Base-by-base conservation (phyloP, 2,797 vertebrate genomes). In the Eulemur albifrons region DNA sequence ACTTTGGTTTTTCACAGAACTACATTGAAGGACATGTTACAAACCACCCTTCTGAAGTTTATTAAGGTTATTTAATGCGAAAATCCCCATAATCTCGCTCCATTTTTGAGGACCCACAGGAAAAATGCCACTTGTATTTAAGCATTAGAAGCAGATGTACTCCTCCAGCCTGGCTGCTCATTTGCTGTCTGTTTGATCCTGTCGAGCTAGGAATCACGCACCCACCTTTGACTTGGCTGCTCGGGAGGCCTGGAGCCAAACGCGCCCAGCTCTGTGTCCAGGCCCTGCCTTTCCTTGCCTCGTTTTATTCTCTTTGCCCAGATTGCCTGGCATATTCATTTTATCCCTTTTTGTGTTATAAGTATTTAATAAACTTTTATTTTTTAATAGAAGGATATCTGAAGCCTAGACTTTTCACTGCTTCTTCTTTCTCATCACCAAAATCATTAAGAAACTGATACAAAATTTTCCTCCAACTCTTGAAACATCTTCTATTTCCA, bases 141-240 rank as follows among this genome's bases (percentile, higher is more conserved):
- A 43, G 35, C 21, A 38, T 38, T 38, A 69, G 52, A 25, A 50
- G 9, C 8, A 65, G 72, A 48, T 27, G 2, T 3, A 18, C 4
- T 11, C 43, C 11, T n/a, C n/a, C n/a, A 11, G 25, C 7, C 18
- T 17, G 1, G 50, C 1, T 18, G 0, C 18, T 88, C 23, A 2
- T 17, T 18, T 75, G 35, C 0, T 27, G 4, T 38, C 21, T 25
- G 27, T 65, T 70, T 79, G 21, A 0, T 10, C 35, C 45, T 11
- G 50, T 9, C 17, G 4, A 50, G 9, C 30, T 13, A 5, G 12
- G 40, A 20, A 6, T 54, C 25, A 0, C 2, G 0, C 20, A 7
- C 40, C 13, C 21, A 21, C 12, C 35, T 59, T 63, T 77, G 40
- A 40, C 23, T 27, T 35, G 43, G 38, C 27, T 27, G 6, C 21